Evolutionary conservation across 2,888 invertebrate species (phyloP).

Genomic region (Disparrhopalites patrizii): DNA sequence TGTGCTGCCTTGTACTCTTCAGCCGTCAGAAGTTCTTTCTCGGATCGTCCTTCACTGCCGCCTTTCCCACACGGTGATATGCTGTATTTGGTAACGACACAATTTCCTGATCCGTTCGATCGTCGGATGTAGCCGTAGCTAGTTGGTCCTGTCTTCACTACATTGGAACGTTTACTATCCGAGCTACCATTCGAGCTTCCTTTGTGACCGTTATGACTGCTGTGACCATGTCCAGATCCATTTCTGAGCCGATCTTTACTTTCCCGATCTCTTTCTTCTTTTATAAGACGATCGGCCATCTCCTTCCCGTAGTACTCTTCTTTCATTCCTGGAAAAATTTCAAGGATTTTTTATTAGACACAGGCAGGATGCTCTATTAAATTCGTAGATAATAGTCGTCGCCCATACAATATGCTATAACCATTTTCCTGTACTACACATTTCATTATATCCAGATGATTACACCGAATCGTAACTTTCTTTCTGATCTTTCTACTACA

Average conservation of each 20-base stretch:
- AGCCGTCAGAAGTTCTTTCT: slow-evolving; percentile 42
- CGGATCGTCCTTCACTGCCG: slow-evolving; percentile 21
- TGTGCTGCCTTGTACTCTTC: slow-evolving; percentile 44
- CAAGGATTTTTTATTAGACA: too few species aligned
- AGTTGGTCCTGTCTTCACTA: slow-evolving; percentile 16
- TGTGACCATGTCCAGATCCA: slow-evolving; percentile 24
- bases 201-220: slow-evolving; percentile 17
- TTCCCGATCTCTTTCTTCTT: slow-evolving; percentile 24
- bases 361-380: too few species aligned
- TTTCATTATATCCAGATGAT: too few species aligned
- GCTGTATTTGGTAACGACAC: slow-evolving; percentile 36
- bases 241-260: slow-evolving; percentile 22
- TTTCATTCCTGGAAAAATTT: slow-evolving; percentile 43
- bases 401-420: too few species aligned
- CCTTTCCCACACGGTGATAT: slow-evolving; percentile 38
- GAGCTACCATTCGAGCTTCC: slow-evolving; percentile 17
- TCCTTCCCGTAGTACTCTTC: slow-evolving; percentile 46
- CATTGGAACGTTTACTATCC: slow-evolving; percentile 21
- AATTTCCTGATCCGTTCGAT: slow-evolving; percentile 16
- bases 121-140: slow-evolving; percentile 33
- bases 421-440: too few species aligned
- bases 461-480: too few species aligned
- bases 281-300: slow-evolving; percentile 34
- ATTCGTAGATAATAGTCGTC: too few species aligned
- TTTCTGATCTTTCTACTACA: too few species aligned